Conservation (phyloP, 2,888 invertebrate genomes). For the Drosophila eohydei region DNA sequence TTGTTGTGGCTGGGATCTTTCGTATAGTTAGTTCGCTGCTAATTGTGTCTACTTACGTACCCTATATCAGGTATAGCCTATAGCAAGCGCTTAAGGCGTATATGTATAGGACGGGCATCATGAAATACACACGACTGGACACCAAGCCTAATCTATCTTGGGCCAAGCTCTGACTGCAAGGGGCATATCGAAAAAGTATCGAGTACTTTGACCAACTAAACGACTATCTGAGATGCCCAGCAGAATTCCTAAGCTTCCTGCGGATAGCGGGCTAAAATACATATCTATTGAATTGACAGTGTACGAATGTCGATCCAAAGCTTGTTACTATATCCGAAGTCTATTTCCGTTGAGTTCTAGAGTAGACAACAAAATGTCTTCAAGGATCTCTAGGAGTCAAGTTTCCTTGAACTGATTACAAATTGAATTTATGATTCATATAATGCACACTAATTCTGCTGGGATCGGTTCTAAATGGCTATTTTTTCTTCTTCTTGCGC, state of each 20-base stretch:
- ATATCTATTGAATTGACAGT: not conserved
- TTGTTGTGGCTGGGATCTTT: conserved; percentile 53
- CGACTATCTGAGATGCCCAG: not conserved
- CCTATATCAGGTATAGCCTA: not conserved
- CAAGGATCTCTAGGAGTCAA: not conserved
- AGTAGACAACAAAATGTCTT: not conserved
- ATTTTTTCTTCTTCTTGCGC: not conserved
- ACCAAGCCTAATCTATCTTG: not conserved
- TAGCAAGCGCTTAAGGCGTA: conserved; percentile 1
- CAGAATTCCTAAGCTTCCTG: not conserved
- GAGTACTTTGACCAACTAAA: not conserved
- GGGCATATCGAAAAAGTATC: not conserved
- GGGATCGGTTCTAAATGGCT: conserved; percentile 10
- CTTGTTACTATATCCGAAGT: no score
- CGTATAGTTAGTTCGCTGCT: conserved; percentile 30
- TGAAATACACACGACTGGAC: not conserved
- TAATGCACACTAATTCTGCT: not conserved
- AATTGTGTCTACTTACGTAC: not conserved
- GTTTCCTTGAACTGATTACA: not conserved
- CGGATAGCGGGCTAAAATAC: not conserved
- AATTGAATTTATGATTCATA: not conserved
- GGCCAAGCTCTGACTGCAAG: not conserved
- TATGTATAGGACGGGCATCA: conserved; percentile 1
- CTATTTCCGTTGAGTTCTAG: not conserved
- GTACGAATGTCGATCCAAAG: not conserved